Percentiles rank a stretch among this genome's conserved stretches.
Conservation (phyloP, 2,888 invertebrate genomes). For the Thymelicus lineola region DNA sequence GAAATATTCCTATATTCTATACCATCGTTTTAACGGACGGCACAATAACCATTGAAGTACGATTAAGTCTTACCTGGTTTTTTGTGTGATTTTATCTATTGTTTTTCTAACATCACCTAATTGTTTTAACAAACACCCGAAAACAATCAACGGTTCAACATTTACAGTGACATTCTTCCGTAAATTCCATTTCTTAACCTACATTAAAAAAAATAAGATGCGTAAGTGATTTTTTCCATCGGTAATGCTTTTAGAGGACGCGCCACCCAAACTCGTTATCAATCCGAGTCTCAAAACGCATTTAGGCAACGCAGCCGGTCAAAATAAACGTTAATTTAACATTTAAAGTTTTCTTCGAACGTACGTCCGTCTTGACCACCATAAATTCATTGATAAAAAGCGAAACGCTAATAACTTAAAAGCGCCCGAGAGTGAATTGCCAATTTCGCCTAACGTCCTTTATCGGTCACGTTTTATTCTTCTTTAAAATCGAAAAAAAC, state of each 20-base stretch:
- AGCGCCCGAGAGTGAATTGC: constrained; percentile 57
- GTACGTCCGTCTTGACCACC: constrained; percentile 61
- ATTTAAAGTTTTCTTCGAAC: constrained; percentile 65
- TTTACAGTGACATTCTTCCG: constrained; percentile 24
- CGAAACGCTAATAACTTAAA: constrained; percentile 71
- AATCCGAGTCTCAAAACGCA: constrained; percentile 64
- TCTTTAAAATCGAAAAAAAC: constrained; percentile 4
- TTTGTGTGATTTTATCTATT: neutral
- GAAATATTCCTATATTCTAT: too few relatives aligned
- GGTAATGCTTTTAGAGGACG: constrained; percentile 68
- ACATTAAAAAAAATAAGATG: constrained; percentile 44
- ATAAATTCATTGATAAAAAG: constrained; percentile 79
- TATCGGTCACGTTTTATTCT: constrained; percentile 40
- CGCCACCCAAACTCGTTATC: constrained; percentile 79
- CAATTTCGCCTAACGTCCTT: constrained; percentile 49
- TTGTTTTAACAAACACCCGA: neutral
- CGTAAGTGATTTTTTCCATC: constrained; percentile 50
- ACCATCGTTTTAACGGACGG: too few relatives aligned
- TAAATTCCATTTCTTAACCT: constrained; percentile 42
- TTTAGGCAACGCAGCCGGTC: constrained; percentile 69
- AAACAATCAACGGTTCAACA: neutral
- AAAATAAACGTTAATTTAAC: constrained; percentile 72
- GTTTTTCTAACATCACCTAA: neutral
- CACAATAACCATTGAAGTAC: too few relatives aligned
- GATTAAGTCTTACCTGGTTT: neutral